Conservation (phyloP, 2,113 vertebrate genomes). For the Mesitornis unicolor region DNA sequence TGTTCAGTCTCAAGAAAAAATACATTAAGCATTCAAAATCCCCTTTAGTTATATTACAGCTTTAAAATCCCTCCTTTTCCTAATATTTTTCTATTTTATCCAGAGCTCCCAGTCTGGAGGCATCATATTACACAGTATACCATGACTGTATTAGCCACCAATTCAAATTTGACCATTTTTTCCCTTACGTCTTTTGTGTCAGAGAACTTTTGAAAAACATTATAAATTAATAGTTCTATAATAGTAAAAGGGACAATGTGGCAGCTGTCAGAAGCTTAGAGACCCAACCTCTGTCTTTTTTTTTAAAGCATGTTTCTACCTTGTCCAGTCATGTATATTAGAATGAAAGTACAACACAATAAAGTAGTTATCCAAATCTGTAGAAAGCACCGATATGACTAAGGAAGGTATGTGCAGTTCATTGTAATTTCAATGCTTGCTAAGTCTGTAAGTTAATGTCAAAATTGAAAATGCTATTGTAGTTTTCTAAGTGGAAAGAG, state of each 20-base stretch:
- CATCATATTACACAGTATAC: background rate
- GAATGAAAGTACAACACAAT: background rate
- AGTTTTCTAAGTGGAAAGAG: background rate
- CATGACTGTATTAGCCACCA: background rate
- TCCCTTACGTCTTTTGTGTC: background rate
- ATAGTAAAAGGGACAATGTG: background rate
- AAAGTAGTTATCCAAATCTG: background rate
- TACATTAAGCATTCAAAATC: background rate
- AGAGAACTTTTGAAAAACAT: background rate
- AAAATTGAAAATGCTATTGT: background rate
- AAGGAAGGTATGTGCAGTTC: background rate
- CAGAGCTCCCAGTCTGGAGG: accelerated
- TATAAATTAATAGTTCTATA: background rate
- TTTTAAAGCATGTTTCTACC: background rate
- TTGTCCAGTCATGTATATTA: background rate
- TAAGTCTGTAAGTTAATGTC: background rate
- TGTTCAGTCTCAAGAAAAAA: background rate
- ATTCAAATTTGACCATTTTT: background rate
- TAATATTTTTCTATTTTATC: background rate
- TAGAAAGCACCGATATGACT: background rate
- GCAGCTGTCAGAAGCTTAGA: background rate
- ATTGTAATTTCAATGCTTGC: background rate
- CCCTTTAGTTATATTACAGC: background rate
- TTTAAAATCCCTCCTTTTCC: background rate
- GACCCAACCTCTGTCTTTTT: background rate